Evolutionary conservation across 2,113 vertebrate genomes (phyloP).

Genomic region (Sphyrna mokarran): DNA sequence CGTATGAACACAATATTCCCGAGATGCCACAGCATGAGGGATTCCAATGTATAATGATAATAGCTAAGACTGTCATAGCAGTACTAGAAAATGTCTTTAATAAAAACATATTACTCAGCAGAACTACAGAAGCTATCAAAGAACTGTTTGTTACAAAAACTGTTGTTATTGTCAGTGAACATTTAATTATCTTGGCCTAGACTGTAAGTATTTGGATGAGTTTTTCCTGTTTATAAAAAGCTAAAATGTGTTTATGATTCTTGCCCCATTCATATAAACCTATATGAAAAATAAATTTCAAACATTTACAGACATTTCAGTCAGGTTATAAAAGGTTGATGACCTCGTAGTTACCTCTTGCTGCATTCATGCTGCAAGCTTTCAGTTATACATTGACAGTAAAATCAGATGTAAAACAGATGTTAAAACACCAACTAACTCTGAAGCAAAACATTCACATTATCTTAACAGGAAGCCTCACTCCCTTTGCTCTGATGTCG

Average conservation of each 20-base stretch:
- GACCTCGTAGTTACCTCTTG: not conserved
- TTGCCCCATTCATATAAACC: not conserved
- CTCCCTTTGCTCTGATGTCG: not conserved
- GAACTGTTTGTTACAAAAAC: not conserved
- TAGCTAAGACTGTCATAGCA: not conserved
- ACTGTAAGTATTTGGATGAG: not conserved
- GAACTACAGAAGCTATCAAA: not conserved
- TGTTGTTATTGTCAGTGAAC: not conserved
- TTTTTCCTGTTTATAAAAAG: not conserved
- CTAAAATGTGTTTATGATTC: not conserved
- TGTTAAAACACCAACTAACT: not conserved
- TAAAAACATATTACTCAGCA: not conserved
- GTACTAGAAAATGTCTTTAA: not conserved
- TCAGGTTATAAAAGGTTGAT: not conserved
- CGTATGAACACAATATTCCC: not conserved
- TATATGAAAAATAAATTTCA: not conserved
- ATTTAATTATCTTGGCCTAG: not conserved
- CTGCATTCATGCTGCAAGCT: not conserved
- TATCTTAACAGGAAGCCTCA: not conserved
- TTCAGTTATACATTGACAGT: not conserved
- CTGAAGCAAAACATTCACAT: not conserved
- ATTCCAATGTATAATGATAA: not conserved
- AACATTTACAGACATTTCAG: not conserved
- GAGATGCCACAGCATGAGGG: not conserved
- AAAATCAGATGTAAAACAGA: slow-evolving; percentile 7